Evolutionary conservation across 1,140 invertebrate species (phyloP), one percentile per base, ranked within the genome.

Genomic region (Whitmania pigra): DNA sequence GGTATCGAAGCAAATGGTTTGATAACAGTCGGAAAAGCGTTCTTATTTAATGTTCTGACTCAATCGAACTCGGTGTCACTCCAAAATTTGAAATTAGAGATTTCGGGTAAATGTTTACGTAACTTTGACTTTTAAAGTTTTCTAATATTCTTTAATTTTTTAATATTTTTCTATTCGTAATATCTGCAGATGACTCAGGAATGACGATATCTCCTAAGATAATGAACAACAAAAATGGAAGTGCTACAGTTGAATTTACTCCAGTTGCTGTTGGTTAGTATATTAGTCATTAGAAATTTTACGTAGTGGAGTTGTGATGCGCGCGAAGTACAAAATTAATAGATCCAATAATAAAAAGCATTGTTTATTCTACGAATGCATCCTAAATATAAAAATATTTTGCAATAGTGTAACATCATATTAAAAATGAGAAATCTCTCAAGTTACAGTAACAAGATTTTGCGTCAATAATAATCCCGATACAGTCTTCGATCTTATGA

Each of bases 201-300:
- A 74, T 75, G 43, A 73, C 76, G 53, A 77, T 83, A 54, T 78
- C 80, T 53, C 78, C 78, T 25, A 74, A 78, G 17, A 73, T 84
- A 71, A 70, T 78, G 76, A 75, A 76, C 71, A 73, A 78, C 57
- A 76, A 78, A 54, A 76, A 77, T 66, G 78, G 77, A 29, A 78
- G 78, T n/a, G 81, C 83, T 73, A 78, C 79, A 70, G 83, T 85
- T 22, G 83, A 85, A 74, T 87, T 88, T 79, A 86, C 81, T 22
- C 86, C 87, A 0, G 83, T 83, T 40, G 85, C 87, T 81, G 84
- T 88, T 73, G 88, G 83, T 84, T 75, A 76, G 77, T 76, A 49
- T 11, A 15, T 49, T 17, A 17, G 13, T 1, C 43, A 49, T 0
- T n/a, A n/a, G n/a, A n/a, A n/a, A n/a, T n/a, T n/a, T 36, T 36